Evolutionary conservation across 2,888 invertebrate genomes (phyloP), one percentile per base, ranked within the genome.

Genomic region (Protodeltote pygarga): DNA sequence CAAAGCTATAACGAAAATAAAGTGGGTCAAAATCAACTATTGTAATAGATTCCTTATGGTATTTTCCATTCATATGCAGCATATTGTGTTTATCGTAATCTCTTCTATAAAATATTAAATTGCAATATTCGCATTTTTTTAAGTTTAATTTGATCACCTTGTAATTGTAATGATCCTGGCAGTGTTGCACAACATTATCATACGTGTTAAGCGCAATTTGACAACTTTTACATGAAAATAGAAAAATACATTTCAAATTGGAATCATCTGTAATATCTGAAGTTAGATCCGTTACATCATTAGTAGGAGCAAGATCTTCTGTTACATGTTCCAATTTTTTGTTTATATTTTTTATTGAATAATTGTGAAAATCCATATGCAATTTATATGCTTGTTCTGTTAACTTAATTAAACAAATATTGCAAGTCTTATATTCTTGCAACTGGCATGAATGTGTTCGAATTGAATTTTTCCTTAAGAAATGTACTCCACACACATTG

Each of bases 151-250:
- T 10, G 8, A 58, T 49, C 41, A 54, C 40, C 20, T 60, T 49
- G 24, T 45, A 52, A 47, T 65, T 63, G 39, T 71, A 79, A 66
- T 89, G 87, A 14, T 69, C 62, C 35, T 87, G 88, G 57, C 87
- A 85, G 72, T 89, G 89, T 49, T 81, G 73, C 21, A 89, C 67
- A 17, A 79, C 81, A 63, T 75, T 74, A 54, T 87, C 86, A 57
- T 87, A 89, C 6, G 65, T 61, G 51, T 77, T 68, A 28, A 86
- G 49, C 46, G 77, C 66, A 42, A 79, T 33, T 24, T 61, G 48
- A 63, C 88, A 89, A 58, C 63, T 73, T 50, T 72, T 73, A 65
- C 89, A 89, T 19, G 54, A 88, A 14, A 78, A 35, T 31, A 68
- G 35, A 20, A 14, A 24, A 25, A 15, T 4, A 5, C 50, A 23